A percentile compares a stretch with the other conserved stretches of the same genome.
Conservation (phyloP, 1,140 invertebrate genomes). For the Ectropis grisescens region DNA sequence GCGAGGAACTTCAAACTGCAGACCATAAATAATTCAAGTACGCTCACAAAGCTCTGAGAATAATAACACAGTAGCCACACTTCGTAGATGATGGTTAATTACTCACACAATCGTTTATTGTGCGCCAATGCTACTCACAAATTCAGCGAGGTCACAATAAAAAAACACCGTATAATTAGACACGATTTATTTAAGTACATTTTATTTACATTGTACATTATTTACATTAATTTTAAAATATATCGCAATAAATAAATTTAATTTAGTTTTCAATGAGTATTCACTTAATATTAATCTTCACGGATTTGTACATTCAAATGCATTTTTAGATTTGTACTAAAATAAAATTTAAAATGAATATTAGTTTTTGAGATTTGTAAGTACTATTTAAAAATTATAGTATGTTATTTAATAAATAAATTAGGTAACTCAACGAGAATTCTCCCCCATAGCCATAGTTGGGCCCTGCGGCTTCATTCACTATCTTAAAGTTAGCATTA, state of each 20-base stretch:
- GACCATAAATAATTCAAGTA: conserved; percentile 38
- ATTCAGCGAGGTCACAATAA: no score
- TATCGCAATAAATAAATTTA: conserved; percentile 15
- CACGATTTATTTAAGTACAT: conserved; percentile 1
- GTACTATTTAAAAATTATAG: no score
- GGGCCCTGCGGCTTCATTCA: no score
- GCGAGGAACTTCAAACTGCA: conserved; percentile 29
- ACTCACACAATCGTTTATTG: conserved; percentile 4
- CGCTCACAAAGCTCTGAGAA: conserved; percentile 28
- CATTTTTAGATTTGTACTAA: no score
- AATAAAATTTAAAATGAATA: no score
- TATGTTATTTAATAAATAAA: no score
- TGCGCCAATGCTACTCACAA: conserved; percentile 18
- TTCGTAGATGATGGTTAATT: conserved; percentile 10
- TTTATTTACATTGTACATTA: conserved; percentile 31
- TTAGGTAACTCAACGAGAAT: no score
- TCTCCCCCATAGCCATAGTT: no score
- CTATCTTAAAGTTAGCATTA: no score
- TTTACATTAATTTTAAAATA: conserved; percentile 33
- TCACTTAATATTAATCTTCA: conserved; percentile 12
- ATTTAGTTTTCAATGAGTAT: conserved; percentile 27
- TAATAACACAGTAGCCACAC: conserved; percentile 8
- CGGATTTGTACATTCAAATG: conserved; percentile 44
- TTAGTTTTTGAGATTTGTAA: no score
- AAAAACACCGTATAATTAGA: no score